phyloP scores from a whole-genome alignment of 2,888 invertebrate species.

The Trachelus troglodyta region DNA sequence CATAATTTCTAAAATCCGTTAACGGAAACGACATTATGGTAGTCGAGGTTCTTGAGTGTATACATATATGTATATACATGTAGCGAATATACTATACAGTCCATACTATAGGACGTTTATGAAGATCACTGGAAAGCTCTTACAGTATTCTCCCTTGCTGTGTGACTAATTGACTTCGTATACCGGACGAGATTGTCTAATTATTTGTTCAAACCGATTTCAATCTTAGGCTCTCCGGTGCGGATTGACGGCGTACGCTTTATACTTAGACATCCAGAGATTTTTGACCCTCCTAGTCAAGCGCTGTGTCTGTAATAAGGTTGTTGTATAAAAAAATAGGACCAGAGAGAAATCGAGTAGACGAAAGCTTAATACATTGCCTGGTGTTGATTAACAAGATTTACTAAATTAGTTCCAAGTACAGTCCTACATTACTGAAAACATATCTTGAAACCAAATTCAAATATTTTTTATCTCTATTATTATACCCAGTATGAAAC shows the following conservation, averaged over 20 bases:
- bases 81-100: neutral
- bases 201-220: conserved; percentile 48
- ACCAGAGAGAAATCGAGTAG: neutral
- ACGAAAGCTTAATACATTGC: neutral
- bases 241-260: neutral
- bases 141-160: conserved; percentile 37
- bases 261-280: neutral
- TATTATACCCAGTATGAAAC: neutral
- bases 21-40: neutral
- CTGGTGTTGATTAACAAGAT: neutral
- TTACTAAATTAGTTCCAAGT: neutral
- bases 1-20: conserved; percentile 22
- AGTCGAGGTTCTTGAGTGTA: neutral
- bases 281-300: conserved; percentile 11
- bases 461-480: neutral
- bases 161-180: conserved; percentile 53
- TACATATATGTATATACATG: neutral
- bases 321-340: neutral
- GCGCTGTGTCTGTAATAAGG: neutral
- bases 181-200: conserved; percentile 47
- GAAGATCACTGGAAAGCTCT: neutral
- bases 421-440: neutral
- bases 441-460: neutral
- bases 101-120: neutral
- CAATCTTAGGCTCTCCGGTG: conserved; percentile 27